Conservation (phyloP, 2,113 vertebrate genomes). For the Pipra filicauda region DNA sequence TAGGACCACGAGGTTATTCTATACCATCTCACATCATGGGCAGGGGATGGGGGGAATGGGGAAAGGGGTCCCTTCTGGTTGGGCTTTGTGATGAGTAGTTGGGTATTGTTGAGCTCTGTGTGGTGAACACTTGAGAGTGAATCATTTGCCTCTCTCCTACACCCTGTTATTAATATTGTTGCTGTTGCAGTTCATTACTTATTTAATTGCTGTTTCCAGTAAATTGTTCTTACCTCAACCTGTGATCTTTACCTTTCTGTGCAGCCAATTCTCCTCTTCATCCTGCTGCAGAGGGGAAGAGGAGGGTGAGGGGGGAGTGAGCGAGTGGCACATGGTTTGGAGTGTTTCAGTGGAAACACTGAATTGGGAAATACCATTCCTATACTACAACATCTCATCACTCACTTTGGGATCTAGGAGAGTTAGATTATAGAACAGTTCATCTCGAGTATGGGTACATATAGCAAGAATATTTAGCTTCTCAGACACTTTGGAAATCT, state of each 20-base stretch:
- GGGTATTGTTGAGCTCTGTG: neutral
- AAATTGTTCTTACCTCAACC: neutral
- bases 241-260: neutral
- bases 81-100: no score
- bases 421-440: neutral
- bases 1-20: neutral
- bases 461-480: neutral
- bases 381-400: neutral
- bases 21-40: rapidly evolving
- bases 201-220: neutral
- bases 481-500: neutral
- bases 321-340: rapidly evolving
- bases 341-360: neutral
- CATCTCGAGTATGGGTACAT: neutral
- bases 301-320: neutral
- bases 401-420: neutral
- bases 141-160: rapidly evolving
- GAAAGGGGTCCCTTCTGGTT: neutral
- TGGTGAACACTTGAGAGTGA: neutral
- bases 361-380: neutral
- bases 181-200: neutral
- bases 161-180: no score
- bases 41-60: no score
- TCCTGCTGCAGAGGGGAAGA: neutral
- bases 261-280: neutral